These are phyloP conservation scores for Anagrus nilaparvatae DNA, from an alignment of 1,140 invertebrate species.

Conservation along the genomic window DNA sequence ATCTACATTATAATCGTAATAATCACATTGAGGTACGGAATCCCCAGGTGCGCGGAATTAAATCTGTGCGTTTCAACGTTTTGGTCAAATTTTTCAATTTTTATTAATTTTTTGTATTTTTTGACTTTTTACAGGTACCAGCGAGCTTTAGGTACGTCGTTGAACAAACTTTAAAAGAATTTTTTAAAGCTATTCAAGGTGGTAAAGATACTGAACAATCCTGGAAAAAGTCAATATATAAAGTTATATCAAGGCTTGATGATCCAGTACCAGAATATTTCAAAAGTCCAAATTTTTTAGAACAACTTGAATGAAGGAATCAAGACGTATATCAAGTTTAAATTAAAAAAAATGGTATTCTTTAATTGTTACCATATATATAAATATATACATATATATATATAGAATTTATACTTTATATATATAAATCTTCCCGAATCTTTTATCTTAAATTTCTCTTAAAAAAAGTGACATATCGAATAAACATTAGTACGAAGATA, in stretches of 20 bases:
- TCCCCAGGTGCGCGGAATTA: conserved; percentile 49
- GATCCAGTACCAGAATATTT: conserved; percentile 99
- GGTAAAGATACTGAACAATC: conserved; percentile 96
- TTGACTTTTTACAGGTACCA: conserved; percentile 67
- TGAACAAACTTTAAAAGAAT: conserved; percentile 94
- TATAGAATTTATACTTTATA: too few species aligned
- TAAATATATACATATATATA: too few species aligned
- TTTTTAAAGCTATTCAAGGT: conserved; percentile 93
- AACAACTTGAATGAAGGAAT: conserved; percentile 83
- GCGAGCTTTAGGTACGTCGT: conserved; percentile 93
- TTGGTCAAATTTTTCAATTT: conserved; percentile 1
- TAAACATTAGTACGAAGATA: too few species aligned
- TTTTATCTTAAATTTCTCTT: too few species aligned
- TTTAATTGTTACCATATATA: too few species aligned
- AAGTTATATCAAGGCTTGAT: conserved; percentile 97
- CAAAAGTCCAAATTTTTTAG: conserved; percentile 98
- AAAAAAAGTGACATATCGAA: too few species aligned
- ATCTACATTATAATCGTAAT: conserved; percentile 99
- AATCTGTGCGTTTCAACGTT: conserved; percentile 23
- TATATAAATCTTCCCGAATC: too few species aligned
- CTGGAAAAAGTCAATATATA: conserved; percentile 99
- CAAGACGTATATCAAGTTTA: too few species aligned
- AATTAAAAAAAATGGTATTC: too few species aligned
- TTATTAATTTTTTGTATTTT: conserved; percentile 2
- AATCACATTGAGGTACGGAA: conserved; percentile 97